Evolutionary conservation across 2,797 vertebrate genomes (phyloP), one percentile per base, ranked within the genome.

Genomic region (Semaprochilodus insignis): DNA sequence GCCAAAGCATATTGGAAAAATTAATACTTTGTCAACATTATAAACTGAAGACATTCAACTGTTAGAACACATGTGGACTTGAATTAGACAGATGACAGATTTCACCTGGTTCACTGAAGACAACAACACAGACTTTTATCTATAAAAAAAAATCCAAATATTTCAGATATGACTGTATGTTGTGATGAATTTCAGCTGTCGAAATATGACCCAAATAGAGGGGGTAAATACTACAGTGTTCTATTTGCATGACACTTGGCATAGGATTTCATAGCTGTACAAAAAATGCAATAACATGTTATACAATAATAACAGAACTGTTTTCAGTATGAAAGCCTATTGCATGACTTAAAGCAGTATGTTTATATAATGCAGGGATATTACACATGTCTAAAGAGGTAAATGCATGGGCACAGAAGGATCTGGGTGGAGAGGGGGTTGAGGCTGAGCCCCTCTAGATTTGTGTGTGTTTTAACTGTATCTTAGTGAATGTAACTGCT

Each of bases 41-140:
- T 52, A 40, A 44, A 55, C 15, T 77, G 36, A 77, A 40, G 62
- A 71, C 4, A 55, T 60, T 54, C 63, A 78, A 73, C 76, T 82
- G 76, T 70, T 78, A 48, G 52, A 60, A 75, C 62, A 52, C 40
- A 67, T 23, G 51, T 72, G 48, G 80, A 81, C 76, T 73, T 59
- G 48, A 77, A 66, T 77, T 71, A 59, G 34, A 77, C 54, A 69
- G 7, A 16, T 27, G 19, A 21, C n/a, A 36, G 80, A 48, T 78
- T 27, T 72, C 59, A 81, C 66, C 67, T 78, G 52, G 63, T 59
- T 57, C 16, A 59, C 55, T 21, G 52, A 65, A 48, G 8, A 19
- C 52, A n/a, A 57, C 8, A 40, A 55, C 27, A 55, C 36, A 57
- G 52, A 81, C 71, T 57, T 55, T 76, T 66, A 34, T 60, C 60